Evolutionary conservation across 2,113 vertebrate genomes (phyloP).

Genomic region (Actenoides lindsayi): DNA sequence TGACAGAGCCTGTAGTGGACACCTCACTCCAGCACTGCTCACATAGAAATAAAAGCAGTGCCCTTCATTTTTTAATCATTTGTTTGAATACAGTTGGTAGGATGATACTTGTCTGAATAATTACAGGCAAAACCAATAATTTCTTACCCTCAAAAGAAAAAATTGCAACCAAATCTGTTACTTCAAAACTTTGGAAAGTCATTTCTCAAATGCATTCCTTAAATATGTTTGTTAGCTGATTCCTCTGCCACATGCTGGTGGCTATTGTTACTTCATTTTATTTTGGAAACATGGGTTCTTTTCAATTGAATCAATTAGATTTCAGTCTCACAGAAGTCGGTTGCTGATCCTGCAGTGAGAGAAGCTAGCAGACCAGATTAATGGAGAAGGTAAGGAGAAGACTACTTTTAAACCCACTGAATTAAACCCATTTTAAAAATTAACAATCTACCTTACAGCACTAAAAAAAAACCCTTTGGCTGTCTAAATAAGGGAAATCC

Average conservation of each 20-base stretch:
- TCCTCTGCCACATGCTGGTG: neutral
- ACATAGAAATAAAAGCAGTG: neutral
- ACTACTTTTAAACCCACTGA: neutral
- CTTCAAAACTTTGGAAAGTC: neutral
- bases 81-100: neutral
- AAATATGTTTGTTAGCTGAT: neutral
- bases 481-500: slow-evolving; percentile 41
- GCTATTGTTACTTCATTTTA: neutral
- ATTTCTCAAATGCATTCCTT: neutral
- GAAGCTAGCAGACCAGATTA: neutral
- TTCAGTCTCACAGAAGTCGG: neutral
- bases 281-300: neutral
- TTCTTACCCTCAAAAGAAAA: neutral
- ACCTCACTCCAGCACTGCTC: neutral
- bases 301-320: neutral
- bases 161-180: neutral
- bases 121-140: neutral
- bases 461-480: neutral
- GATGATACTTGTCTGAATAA: neutral
- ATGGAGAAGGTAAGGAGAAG: neutral
- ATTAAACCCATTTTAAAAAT: neutral
- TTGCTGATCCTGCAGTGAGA: neutral
- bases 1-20: neutral
- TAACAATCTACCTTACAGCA: neutral
- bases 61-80: neutral